Evolutionary conservation across 2,113 vertebrate species (phyloP).

Genomic region (Platysteira castanea): DNA sequence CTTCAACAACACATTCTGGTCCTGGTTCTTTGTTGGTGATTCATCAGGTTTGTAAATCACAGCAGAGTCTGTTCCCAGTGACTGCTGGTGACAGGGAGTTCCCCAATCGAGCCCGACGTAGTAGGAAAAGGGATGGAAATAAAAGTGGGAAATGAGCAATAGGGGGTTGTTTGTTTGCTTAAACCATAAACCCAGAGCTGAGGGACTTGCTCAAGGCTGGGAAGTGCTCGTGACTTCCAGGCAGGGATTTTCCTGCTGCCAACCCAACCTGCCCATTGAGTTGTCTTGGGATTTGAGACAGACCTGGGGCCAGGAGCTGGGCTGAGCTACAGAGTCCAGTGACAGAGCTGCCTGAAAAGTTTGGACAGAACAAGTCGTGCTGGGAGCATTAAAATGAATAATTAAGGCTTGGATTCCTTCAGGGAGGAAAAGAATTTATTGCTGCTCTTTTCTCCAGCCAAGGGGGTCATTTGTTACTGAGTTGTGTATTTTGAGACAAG

Average conservation of each 20-base stretch:
- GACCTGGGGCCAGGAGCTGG: neutral
- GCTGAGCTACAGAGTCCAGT: neutral
- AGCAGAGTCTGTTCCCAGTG: neutral
- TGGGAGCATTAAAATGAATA: slow-evolving; percentile 62
- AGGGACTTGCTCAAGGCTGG: neutral
- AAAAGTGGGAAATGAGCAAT: neutral
- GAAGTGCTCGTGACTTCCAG: neutral
- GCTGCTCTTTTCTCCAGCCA: slow-evolving; percentile 52
- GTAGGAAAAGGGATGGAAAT: neutral
- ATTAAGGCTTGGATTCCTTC: slow-evolving; percentile 61
- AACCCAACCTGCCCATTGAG: neutral
- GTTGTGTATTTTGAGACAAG: slow-evolving; percentile 34
- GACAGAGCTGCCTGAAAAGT: slow-evolving; percentile 34
- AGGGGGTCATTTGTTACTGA: slow-evolving; percentile 45
- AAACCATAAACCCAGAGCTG: neutral
- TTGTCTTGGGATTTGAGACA: neutral
- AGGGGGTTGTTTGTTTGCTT: slow-evolving; percentile 18
- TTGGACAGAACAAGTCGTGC: slow-evolving; percentile 45
- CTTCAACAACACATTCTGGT: neutral
- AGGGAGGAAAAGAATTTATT: slow-evolving; percentile 56
- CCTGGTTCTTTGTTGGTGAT: neutral
- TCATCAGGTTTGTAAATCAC: neutral
- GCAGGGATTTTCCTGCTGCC: neutral
- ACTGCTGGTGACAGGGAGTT: slow-evolving; percentile 11
- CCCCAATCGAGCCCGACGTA: accelerated